These are phyloP conservation scores for Hippoglossus stenolepis DNA, from an alignment of 2,113 vertebrate species.

Conservation along the genomic window DNA sequence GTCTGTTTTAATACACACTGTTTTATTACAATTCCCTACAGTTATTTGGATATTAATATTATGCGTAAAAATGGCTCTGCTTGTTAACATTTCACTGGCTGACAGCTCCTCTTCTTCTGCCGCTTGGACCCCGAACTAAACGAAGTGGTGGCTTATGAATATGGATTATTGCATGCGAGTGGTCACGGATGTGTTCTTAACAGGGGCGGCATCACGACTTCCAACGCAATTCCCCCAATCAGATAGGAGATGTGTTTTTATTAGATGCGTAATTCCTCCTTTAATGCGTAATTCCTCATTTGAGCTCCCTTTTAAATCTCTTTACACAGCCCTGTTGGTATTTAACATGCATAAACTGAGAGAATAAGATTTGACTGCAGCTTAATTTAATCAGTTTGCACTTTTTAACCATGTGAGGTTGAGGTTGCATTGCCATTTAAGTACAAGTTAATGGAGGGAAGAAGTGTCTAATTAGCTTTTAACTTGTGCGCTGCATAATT, in stretches of 20 bases:
- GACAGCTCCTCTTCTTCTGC: not conserved
- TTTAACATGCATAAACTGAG: not conserved
- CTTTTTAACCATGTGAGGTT: not conserved
- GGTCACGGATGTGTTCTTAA: slow-evolving; percentile 38
- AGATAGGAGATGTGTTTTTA: too few relatives aligned
- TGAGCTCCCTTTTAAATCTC: not conserved
- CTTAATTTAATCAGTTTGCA: slow-evolving; percentile 18
- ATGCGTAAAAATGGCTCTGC: not conserved
- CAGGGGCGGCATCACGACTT: not conserved
- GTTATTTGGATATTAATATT: not conserved
- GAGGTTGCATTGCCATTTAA: not conserved
- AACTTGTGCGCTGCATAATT: slow-evolving; percentile 46
- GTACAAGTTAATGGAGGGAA: slow-evolving; percentile 42
- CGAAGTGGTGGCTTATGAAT: not conserved
- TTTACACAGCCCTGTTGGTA: not conserved
- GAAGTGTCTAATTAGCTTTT: slow-evolving; percentile 47
- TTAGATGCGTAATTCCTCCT: not conserved
- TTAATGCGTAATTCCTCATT: not conserved
- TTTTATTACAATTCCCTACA: not conserved
- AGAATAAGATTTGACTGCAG: not conserved
- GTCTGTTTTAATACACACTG: not conserved
- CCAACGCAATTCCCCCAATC: too few relatives aligned
- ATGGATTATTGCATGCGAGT: not conserved
- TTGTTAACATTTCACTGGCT: not conserved
- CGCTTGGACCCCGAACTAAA: not conserved